Percentiles rank a stretch among this genome's conserved stretches.
phyloP scores from a whole-genome alignment of 2,113 vertebrate genomes.

The Platichthys flesus region DNA sequence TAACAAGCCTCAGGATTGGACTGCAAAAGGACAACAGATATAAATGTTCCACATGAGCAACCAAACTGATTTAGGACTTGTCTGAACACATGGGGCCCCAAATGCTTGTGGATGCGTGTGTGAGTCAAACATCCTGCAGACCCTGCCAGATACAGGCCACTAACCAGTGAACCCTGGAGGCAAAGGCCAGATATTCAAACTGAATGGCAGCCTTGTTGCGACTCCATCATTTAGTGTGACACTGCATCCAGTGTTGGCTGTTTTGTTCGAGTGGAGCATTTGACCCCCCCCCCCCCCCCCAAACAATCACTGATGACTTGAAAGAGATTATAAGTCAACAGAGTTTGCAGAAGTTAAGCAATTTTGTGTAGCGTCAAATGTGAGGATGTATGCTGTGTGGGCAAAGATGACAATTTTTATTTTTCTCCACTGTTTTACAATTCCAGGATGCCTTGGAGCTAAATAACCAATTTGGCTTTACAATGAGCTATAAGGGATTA shows the following conservation, averaged over 20 bases:
- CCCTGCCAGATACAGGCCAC: constrained; percentile 13
- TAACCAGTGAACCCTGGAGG: constrained; percentile 14
- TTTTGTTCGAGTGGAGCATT: neutral
- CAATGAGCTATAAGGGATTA: neutral
- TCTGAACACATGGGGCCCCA: constrained; percentile 7
- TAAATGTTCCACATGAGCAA: constrained; percentile 13
- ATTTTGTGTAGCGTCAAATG: no score
- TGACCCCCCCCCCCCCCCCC: neutral
- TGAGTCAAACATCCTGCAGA: neutral
- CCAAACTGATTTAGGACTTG: neutral
- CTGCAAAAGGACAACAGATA: constrained; percentile 9
- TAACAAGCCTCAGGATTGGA: neutral
- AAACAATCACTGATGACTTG: constrained; percentile 2
- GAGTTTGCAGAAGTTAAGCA: no score
- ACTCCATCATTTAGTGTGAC: neutral
- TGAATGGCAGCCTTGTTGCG: neutral
- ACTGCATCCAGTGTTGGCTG: neutral
- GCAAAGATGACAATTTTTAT: neutral
- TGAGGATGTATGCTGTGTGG: no score
- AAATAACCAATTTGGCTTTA: neutral
- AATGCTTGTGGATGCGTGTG: constrained; percentile 16
- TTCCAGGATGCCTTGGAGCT: neutral
- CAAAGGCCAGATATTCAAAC: constrained; percentile 1
- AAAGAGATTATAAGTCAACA: neutral
- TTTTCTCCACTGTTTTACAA: neutral